A percentile compares a stretch with the other conserved stretches of the same genome.
These are phyloP conservation scores for Sinopyrophorus schimmeli DNA, from an alignment of 2,888 invertebrate species.

Conservation along the genomic window DNA sequence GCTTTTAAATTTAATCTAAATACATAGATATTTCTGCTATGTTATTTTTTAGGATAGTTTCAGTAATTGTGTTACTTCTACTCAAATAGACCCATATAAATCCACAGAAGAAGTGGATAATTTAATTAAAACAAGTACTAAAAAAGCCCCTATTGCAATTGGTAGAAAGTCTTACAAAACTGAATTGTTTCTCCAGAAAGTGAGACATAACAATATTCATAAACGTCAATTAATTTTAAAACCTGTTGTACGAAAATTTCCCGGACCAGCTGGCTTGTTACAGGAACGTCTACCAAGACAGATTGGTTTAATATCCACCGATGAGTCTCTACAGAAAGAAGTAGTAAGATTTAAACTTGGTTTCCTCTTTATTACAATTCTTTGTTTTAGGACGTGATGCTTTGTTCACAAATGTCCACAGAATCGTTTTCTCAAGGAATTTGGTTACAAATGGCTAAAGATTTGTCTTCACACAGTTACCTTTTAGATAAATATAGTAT, in stretches of 20 bases:
- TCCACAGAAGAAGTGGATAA: too few relatives aligned
- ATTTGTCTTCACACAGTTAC: constrained; percentile 32
- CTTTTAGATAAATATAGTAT: constrained; percentile 48
- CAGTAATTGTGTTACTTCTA: too few relatives aligned
- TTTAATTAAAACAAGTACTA: too few relatives aligned
- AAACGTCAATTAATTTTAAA: constrained; percentile 5
- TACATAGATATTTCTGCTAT: too few relatives aligned
- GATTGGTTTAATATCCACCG: too few relatives aligned
- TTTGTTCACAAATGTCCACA: constrained; percentile 42
- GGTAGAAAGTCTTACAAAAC: too few relatives aligned
- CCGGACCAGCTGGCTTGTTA: constrained; percentile 43
- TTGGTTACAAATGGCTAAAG: constrained; percentile 43
- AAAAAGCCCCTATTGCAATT: too few relatives aligned
- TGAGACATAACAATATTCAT: neutral
- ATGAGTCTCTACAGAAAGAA: neutral
- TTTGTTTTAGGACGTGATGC: constrained; percentile 20
- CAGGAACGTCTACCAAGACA: constrained; percentile 33
- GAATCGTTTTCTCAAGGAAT: constrained; percentile 39
- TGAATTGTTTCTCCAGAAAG: neutral
- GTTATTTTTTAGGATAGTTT: too few relatives aligned
- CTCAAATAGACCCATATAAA: too few relatives aligned
- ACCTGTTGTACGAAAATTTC: constrained; percentile 40
- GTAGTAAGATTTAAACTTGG: too few relatives aligned
- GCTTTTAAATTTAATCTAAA: too few relatives aligned
- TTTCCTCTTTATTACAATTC: constrained; percentile 6